A percentile compares a stretch with the other conserved stretches of the same genome.
Conservation (phyloP, 2,888 invertebrate genomes). For the Empis stercorea region DNA sequence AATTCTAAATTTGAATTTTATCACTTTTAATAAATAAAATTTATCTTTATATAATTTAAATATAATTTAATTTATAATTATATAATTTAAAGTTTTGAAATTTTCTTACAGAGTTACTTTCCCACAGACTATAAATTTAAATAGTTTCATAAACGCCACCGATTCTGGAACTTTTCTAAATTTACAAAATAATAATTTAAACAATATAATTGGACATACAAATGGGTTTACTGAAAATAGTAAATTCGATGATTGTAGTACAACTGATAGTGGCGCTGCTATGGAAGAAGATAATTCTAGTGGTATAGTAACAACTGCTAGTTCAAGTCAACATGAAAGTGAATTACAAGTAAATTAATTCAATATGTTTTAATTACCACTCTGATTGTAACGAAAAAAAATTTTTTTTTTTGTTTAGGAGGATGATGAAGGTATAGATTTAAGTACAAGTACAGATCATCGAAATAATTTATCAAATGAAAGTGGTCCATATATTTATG, state of each 20-base stretch:
- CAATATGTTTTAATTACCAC: not conserved
- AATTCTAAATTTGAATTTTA: no score
- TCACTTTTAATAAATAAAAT: no score
- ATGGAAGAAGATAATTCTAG: constrained; percentile 47
- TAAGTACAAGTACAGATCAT: constrained; percentile 39
- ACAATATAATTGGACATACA: constrained; percentile 20
- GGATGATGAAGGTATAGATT: constrained; percentile 58
- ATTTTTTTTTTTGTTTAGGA: constrained; percentile 42
- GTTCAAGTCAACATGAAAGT: constrained; percentile 32
- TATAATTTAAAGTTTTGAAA: not conserved
- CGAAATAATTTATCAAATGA: constrained; percentile 23
- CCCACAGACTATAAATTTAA: constrained; percentile 65
- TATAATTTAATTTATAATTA: no score
- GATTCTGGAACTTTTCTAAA: constrained; percentile 17
- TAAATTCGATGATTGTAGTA: constrained; percentile 50
- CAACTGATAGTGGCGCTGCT: constrained; percentile 55
- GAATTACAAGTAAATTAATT: constrained; percentile 22
- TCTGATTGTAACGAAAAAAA: not conserved
- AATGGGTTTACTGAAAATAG: constrained; percentile 31
- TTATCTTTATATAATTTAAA: no score
- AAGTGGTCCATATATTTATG: constrained; percentile 63
- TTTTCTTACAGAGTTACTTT: constrained; percentile 60
- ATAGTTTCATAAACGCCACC: constrained; percentile 48
- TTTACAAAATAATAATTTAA: constrained; percentile 15
- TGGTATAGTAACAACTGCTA: constrained; percentile 34